Evolutionary conservation across 2,888 invertebrate genomes (phyloP), one percentile per base, ranked within the genome.

Genomic region (Leptopilina myrica): DNA sequence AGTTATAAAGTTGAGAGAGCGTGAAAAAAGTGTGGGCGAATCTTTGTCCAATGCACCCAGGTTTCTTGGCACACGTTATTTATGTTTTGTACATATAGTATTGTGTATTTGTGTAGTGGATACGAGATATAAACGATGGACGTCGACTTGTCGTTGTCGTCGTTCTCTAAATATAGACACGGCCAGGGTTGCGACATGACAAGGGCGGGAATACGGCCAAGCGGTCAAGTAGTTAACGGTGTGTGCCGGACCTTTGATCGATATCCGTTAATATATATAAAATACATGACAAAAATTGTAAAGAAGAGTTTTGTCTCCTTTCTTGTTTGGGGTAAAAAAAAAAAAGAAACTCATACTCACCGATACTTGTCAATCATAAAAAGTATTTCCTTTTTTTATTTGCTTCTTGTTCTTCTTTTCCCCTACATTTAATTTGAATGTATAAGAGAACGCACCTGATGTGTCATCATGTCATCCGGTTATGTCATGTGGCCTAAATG

Each of bases 161-260:
- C 78, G 76, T 79, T 77, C 14, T 8, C 81, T 84, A 84, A 80
- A 82, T 83, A 83, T 82, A 83, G 83, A 49, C 78, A 62, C 81
- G 79, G 81, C 80, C 80, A 81, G 81, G 78, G 79, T 79, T 64
- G 64, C 53, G 81, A 80, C 80, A 84, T 82, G 83, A 80, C 84
- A 84, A 83, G 83, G 78, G 76, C 83, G 82, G 79, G 83, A 69
- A 79, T 78, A 80, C 79, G 77, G 62, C 76, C 77, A 78, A 78
- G 59, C 73, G 76, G 65, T 56, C 67, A 78, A 66, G 76, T 53
- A 49, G 46, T 85, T 81, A 84, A 83, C 84, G 76, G 66, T 12
- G 33, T 67, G 46, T 67, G 46, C n/a, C 56, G 53, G 33, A 73
- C 53, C 73, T 73, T 53, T 53, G 49, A 73, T 73, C 56, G 49